Conservation (phyloP, 2,113 vertebrate species). For the Oryzias curvinotus region DNA sequence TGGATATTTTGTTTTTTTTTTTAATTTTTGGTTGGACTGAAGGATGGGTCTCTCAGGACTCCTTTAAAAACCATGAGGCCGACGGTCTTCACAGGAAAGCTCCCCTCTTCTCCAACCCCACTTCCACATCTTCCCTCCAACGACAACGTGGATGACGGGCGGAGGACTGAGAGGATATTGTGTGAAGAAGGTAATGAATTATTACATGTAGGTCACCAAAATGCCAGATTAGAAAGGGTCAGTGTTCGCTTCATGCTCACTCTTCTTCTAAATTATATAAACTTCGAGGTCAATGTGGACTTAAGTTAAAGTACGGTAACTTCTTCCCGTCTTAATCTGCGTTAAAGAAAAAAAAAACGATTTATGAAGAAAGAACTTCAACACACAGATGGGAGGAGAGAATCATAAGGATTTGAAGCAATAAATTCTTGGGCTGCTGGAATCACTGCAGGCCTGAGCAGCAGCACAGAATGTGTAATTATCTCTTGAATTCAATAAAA, state of each 20-base stretch:
- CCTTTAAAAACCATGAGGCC: too few species aligned
- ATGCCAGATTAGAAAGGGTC: slow-evolving; percentile 43
- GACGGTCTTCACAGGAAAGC: not conserved
- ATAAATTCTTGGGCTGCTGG: slow-evolving; percentile 47
- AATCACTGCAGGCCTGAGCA: slow-evolving; percentile 34
- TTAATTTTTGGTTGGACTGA: not conserved
- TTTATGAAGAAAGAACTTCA: slow-evolving; percentile 33
- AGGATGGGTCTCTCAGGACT: not conserved
- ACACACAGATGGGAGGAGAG: slow-evolving; percentile 15
- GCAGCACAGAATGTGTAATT: slow-evolving; percentile 56
- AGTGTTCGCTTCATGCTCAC: slow-evolving; percentile 41
- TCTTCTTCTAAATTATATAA: slow-evolving; percentile 41
- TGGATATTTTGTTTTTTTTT: too few species aligned
- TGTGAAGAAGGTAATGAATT: slow-evolving; percentile 44
- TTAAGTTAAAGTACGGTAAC: slow-evolving; percentile 14
- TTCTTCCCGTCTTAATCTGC: slow-evolving; percentile 33
- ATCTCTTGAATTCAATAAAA: slow-evolving; percentile 61
- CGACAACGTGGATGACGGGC: slow-evolving; percentile 3
- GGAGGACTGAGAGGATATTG: slow-evolving; percentile 42
- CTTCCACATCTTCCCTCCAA: not conserved
- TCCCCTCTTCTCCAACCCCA: not conserved
- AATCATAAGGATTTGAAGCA: slow-evolving; percentile 56
- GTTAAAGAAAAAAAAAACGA: slow-evolving; percentile 35
- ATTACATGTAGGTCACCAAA: slow-evolving; percentile 41
- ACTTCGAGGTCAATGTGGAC: slow-evolving; percentile 48